Base-by-base conservation (phyloP, 2,797 vertebrate genomes). In the Menidia menidia region DNA sequence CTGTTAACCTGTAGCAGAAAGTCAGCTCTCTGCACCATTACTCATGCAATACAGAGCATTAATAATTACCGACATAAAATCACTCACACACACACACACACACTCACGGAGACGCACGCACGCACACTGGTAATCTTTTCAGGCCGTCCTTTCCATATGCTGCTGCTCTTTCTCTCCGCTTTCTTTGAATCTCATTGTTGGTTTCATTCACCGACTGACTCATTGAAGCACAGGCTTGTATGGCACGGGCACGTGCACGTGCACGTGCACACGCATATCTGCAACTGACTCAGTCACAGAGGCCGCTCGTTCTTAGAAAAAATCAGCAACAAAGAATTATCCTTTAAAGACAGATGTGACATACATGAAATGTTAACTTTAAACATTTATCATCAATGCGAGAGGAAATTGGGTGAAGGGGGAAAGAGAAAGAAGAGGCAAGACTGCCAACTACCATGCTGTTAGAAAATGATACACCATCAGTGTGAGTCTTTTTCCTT, bases 1-100 rank as follows among this genome's bases (percentile, higher is more conserved):
- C 70, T 60, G 56, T 83, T 89, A 88, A 88, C 80, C 83, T 89
- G 86, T 87, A 75, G 77, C 35, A 85, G 69, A 77, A 82, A 85
- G 85, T 87, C 87, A 87, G 70, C 72, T 73, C 67, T 65, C 64
- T 77, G 73, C 80, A 80, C 71, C 76, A 83, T 88, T 88, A 84
- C 77, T 87, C 86, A 85, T 81, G 80, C 71, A 71, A 69, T 84
- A 62, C 33, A 62, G 83, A 73, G 47, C 80, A 86, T 89, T 88
- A 83, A 83, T 90, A 83, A 88, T 87, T 86, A 82, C 81, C 68
- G 68, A 82, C 53, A 57, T 71, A 68, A 83, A 87, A 79, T 83
- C 82, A 80, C 72, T 70, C 68, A 71, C 31, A 80, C 72, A 18
- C 48, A 19, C 66, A 12, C 67, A 66, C 61, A 47, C 43, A 44